These are phyloP conservation scores for Erpobdella octoculata DNA, from an alignment of 2,888 invertebrate species.

Conservation along the genomic window DNA sequence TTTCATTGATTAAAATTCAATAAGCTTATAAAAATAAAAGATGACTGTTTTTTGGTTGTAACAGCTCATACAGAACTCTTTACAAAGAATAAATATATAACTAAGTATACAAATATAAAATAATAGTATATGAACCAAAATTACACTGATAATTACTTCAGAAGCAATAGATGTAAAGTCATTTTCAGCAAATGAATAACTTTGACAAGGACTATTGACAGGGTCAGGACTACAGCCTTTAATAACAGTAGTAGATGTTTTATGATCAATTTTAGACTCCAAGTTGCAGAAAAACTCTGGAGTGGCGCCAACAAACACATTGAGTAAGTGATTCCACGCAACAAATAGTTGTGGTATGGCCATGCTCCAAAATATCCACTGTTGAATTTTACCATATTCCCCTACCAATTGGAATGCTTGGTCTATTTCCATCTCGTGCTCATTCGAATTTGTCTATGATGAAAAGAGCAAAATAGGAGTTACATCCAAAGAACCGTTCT, in stretches of 20 bases:
- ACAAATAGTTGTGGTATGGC: conserved; percentile 32
- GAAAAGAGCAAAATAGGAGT: too few species aligned
- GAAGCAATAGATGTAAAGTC: conserved; percentile 38
- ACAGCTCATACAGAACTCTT: too few species aligned
- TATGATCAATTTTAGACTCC: not conserved
- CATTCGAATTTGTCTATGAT: too few species aligned
- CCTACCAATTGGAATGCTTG: conserved; percentile 35
- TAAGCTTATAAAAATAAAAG: too few species aligned
- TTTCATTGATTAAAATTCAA: too few species aligned
- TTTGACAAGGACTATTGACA: conserved; percentile 25
- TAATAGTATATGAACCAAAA: not conserved
- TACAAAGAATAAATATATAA: too few species aligned
- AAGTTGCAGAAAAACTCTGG: conserved; percentile 33
- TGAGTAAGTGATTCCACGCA: conserved; percentile 35
- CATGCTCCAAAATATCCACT: conserved; percentile 32
- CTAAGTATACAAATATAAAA: not conserved
- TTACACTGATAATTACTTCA: conserved; percentile 30
- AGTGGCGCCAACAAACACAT: conserved; percentile 36
- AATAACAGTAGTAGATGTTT: not conserved
- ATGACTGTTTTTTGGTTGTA: too few species aligned
- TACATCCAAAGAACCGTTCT: too few species aligned
- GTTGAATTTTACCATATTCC: conserved; percentile 36
- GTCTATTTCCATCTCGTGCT: conserved; percentile 40
- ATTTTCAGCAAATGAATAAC: conserved; percentile 28
- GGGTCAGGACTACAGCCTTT: conserved; percentile 23